Base-by-base conservation (phyloP, 2,113 vertebrate species). In the Polypterus senegalus region DNA sequence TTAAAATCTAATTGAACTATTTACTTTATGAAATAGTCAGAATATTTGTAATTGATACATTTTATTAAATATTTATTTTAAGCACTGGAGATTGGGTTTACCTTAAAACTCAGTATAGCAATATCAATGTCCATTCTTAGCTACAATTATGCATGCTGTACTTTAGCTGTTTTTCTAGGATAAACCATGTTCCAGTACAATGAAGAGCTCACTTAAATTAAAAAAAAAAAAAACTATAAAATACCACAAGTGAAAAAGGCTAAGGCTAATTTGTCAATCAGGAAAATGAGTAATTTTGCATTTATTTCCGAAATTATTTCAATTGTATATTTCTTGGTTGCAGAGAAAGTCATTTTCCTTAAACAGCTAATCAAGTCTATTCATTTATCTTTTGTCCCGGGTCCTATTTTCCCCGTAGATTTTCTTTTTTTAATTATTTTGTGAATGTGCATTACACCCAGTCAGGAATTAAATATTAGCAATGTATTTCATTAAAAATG, bases 301-400 rank as follows among this genome's bases (percentile, higher is more conserved):
- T 27, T 70, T 71, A 62, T 74, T 73, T 71, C 66, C 59, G 68
- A 67, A 70, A 71, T 71, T 53, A 79, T 73, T 70, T 76, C 77
- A 79, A 76, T 74, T 74, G 71, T 63, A 80, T 73, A 78, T 82
- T 78, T 80, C 76, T 83, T 75, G 75, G 66, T 76, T 77, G 69
- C 64, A 71, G 68, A 76, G 80, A 79, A 79, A 77, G 81, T 79
- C 68, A 81, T 80, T 83, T 82, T 70, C 73, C 71, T 82, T 79
- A 78, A 86, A 85, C 77, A 79, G 74, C 81, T 83, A 85, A 87
- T 86, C 84, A 88, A 78, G 69, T 73, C 81, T 73, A 86, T 88
- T 88, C 82, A 86, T 76, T 70, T 64, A 69, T 60, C 77, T 74
- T 64, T 74, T 81, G 71, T 77, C 75, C 79, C 74, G 45, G 63